phyloP scores from a whole-genome alignment of 2,113 vertebrate genomes.

The Paedocypris sp. region DNA sequence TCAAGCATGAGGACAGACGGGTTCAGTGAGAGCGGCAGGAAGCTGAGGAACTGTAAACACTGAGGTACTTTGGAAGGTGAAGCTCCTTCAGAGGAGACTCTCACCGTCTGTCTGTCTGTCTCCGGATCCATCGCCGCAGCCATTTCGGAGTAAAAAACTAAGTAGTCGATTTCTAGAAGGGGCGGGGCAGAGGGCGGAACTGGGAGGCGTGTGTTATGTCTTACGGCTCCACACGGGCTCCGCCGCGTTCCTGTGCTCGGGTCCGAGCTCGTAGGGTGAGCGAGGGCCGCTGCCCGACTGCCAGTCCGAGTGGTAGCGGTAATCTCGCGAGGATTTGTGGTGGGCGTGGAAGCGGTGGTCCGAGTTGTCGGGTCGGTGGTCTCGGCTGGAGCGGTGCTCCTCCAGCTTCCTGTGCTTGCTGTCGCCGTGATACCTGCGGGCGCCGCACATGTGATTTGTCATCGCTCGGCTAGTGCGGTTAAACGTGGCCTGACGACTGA shows the following conservation, averaged over 20 bases:
- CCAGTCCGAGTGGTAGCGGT: slow-evolving; percentile 94
- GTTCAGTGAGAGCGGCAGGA: slow-evolving; percentile 58
- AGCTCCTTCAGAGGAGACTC: slow-evolving; percentile 69
- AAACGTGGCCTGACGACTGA: slow-evolving; percentile 17
- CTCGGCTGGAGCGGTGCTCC: slow-evolving; percentile 76
- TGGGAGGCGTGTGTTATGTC: slow-evolving; percentile 77
- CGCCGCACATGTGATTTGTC: neutral
- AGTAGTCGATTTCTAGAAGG: slow-evolving; percentile 72
- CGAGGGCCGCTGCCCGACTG: slow-evolving; percentile 84
- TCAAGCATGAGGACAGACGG: slow-evolving; percentile 78
- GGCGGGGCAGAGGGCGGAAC: slow-evolving; percentile 21
- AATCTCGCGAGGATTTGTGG: slow-evolving; percentile 77
- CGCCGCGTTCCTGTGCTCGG: slow-evolving; percentile 91
- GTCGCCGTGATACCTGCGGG: slow-evolving; percentile 84
- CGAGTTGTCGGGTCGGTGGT: slow-evolving; percentile 75
- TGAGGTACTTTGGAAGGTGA: slow-evolving; percentile 96
- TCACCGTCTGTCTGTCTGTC: slow-evolving; percentile 59
- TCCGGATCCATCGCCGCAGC: slow-evolving; percentile 82
- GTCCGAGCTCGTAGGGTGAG: slow-evolving; percentile 88
- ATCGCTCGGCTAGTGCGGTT: neutral
- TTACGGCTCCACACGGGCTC: slow-evolving; percentile 96
- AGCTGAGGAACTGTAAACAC: slow-evolving; percentile 89
- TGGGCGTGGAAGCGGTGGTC: slow-evolving; percentile 69
- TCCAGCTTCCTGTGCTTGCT: slow-evolving; percentile 87
- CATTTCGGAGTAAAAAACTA: slow-evolving; percentile 80